phyloP scores from a whole-genome alignment of 2,797 vertebrate species.

The Odontamblyopus rebecca region DNA sequence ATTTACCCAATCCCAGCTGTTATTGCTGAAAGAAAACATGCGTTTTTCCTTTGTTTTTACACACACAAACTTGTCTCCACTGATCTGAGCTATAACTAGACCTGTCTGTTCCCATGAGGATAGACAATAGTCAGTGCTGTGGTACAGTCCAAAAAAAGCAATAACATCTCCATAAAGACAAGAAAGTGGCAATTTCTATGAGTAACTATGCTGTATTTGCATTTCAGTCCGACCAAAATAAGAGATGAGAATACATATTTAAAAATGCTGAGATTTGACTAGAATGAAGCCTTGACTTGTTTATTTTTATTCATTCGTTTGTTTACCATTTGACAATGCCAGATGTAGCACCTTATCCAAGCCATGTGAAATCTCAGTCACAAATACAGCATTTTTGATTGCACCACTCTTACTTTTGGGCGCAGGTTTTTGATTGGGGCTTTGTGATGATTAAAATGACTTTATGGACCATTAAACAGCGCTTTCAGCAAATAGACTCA shows the following conservation, averaged over 20 bases:
- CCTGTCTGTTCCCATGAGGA: neutral
- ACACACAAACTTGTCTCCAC: neutral
- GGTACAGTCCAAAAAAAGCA: too few relatives aligned
- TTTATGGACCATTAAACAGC: constrained; percentile 57
- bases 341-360: neutral
- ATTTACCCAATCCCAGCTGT: too few relatives aligned
- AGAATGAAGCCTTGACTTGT: too few relatives aligned
- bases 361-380: neutral
- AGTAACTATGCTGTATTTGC: too few relatives aligned
- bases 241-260: too few relatives aligned
- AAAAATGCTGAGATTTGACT: too few relatives aligned
- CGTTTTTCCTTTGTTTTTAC: too few relatives aligned
- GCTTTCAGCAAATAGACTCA: constrained; percentile 49
- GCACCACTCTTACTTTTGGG: constrained; percentile 24
- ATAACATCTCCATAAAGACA: too few relatives aligned
- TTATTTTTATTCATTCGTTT: neutral
- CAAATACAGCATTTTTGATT: neutral
- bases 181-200: too few relatives aligned
- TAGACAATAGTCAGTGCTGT: neutral
- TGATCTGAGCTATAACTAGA: neutral
- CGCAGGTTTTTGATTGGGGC: constrained; percentile 47
- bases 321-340: neutral
- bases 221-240: too few relatives aligned
- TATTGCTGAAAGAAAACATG: too few relatives aligned
- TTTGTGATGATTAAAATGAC: constrained; percentile 44